Evolutionary conservation across 30 jellyfish, hydroid and myxozoan species (phyloP).

Genomic region (Cassiopea xamachana): DNA sequence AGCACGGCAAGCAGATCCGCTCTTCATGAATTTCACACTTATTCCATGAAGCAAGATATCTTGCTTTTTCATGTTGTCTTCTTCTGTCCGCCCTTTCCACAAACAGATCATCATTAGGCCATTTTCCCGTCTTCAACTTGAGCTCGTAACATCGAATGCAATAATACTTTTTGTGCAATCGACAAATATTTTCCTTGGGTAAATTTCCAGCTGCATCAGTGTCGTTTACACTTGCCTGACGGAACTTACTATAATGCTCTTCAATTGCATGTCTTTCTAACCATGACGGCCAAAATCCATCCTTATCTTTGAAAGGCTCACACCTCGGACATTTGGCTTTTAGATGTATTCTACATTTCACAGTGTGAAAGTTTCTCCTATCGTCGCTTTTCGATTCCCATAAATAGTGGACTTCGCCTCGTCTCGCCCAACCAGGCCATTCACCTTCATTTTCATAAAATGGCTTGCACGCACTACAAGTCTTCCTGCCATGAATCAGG

Average conservation of each 20-base stretch:
- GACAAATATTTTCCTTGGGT: background rate
- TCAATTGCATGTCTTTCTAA: constrained; percentile 23
- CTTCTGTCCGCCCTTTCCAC: constrained; percentile 4
- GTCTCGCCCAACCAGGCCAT: constrained; percentile 72
- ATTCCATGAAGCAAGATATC: constrained; percentile 1
- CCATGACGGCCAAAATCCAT: constrained; percentile 64
- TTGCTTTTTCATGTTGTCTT: background rate
- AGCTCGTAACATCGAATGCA: constrained; percentile 41
- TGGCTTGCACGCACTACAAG: constrained; percentile 31
- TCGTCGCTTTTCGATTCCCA: constrained; percentile 17
- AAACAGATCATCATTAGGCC: constrained; percentile 31
- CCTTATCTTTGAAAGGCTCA: constrained; percentile 24
- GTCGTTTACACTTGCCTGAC: background rate
- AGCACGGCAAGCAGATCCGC: constrained; percentile 25
- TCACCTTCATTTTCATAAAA: constrained; percentile 33
- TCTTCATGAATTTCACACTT: constrained; percentile 18
- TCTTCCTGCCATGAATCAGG: constrained; percentile 39
- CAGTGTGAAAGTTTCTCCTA: background rate
- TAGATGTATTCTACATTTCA: constrained; percentile 51
- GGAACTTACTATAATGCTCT: background rate
- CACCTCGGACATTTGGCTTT: constrained; percentile 17
- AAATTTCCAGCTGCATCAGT: background rate
- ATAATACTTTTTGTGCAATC: constrained; percentile 2
- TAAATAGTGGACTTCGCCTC: constrained; percentile 50
- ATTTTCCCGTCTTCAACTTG: constrained; percentile 7